These are phyloP conservation scores for Antheraea assamensis DNA, from an alignment of 2,888 invertebrate genomes.

Conservation along the genomic window DNA sequence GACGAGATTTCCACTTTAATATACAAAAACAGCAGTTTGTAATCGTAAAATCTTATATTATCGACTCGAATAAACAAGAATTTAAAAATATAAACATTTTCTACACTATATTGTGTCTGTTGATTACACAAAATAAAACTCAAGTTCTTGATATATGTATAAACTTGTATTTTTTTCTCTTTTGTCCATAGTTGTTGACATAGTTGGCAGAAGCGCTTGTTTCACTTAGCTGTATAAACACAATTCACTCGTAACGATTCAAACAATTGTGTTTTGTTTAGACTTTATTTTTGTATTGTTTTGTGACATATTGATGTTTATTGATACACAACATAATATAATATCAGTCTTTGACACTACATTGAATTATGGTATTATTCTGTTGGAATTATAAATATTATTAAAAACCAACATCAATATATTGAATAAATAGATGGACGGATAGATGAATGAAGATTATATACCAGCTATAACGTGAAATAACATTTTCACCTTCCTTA, in stretches of 20 bases:
- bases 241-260: slow-evolving; percentile 32
- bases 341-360: neutral
- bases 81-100: neutral
- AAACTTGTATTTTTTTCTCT: neutral
- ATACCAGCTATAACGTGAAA: too few species aligned
- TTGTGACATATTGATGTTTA: slow-evolving; percentile 19
- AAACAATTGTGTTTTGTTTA: slow-evolving; percentile 40
- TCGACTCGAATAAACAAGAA: neutral
- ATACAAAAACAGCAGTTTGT: neutral
- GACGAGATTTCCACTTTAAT: neutral
- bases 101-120: neutral
- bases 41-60: neutral
- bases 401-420: neutral
- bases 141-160: neutral
- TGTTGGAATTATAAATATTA: neutral
- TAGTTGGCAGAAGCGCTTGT: slow-evolving; percentile 29
- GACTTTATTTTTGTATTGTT: slow-evolving; percentile 24
- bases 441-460: too few species aligned
- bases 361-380: neutral
- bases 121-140: neutral
- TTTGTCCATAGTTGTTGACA: slow-evolving; percentile 21
- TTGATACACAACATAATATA: neutral
- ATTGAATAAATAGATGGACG: too few species aligned
- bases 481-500: too few species aligned
- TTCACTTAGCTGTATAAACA: slow-evolving; percentile 27